Evolutionary conservation across 2,113 vertebrate species (phyloP), one percentile per base, ranked within the genome.

Genomic region (Coracopsis vasa): DNA sequence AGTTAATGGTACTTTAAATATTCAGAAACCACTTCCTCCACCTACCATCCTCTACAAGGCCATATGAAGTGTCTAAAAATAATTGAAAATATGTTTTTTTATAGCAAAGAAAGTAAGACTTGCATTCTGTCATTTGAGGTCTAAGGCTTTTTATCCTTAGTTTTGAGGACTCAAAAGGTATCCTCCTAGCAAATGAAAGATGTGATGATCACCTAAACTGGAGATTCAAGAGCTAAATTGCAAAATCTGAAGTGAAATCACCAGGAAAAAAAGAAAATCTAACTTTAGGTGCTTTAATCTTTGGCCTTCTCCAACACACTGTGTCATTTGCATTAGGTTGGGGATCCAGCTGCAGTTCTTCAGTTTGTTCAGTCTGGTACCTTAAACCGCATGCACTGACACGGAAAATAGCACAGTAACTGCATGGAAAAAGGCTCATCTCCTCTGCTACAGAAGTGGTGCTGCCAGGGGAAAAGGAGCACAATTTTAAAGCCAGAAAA

Each of bases 331-430:
- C 33, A 37, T 19, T 44, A 69, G 11, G 20, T 54, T 28, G 69
- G 1, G 0, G 6, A 47, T 21, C 7, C 42, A 80, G 0, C 4
- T 31, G 42, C 35, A n/a, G 28, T 35, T 54, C 31, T 67, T 35
- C 19, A 29, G 6, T 64, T 65, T 8, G 1, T 11, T 21, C 10
- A 17, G 11, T 81, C 37, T 66, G 41, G 9, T 19, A 41, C 13
- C 12, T 47, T 31, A 62, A 51, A 33, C 18, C 48, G 15, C 33
- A 7, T 11, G 7, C 9, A 8, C 31, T 56, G 47, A 42, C 10
- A 2, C 19, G 53, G 48, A 73, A 73, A 67, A 69, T 29, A 82
- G n/a, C 12, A 14, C 28, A 60, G 27, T n/a, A 75, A 44, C 23
- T 35, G 7, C 2, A 3, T 12, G 70, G 16, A 73, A 56, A 71